Evolutionary conservation across 2,888 invertebrate genomes (phyloP), one percentile per base, ranked within the genome.

Genomic region (Xestia ashworthii): DNA sequence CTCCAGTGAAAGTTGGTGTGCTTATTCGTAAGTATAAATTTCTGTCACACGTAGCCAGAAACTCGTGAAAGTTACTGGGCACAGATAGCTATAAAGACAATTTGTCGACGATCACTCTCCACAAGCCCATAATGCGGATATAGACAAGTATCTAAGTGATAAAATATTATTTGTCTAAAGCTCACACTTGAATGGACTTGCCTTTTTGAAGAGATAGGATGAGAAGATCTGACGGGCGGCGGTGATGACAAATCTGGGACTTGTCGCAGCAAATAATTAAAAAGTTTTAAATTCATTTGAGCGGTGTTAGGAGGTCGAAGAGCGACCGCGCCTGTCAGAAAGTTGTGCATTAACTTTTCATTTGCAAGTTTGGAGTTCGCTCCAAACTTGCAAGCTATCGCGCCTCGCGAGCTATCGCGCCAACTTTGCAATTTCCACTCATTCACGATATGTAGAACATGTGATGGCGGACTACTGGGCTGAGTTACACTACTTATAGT

Each of bases 311-410:
- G 87, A 92, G 93, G 92, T 91, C 92, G 92, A 91, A 90, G 68
- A 77, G 84, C 91, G 91, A 91, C 92, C 93, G 92, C 92, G 91
- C 91, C 93, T 94, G 94, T 94, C 95, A 93, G 87, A 87, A 95
- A 95, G 91, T 95, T 95, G 91, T 89, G 92, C 94, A 93, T 95
- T 95, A 95, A 95, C 95, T 95, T 95, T 95, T 95, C 95, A 95
- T 95, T 95, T 95, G 93, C 93, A 95, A 95, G 93, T 95, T 95
- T 90, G 87, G 90, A 91, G 89, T 88, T n/a, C n/a, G n/a, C n/a
- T n/a, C n/a, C n/a, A n/a, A n/a, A n/a, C 92, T 91, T 91, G 88
- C 89, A 79, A 91, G 91, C 92, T 90, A 91, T 91, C 90, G 89
- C 82, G 74, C 88, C 92, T 91, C 91, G 88, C 89, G 80, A 91